Conservation (phyloP, 2,113 vertebrate species). For the Casuarius casuarius region DNA sequence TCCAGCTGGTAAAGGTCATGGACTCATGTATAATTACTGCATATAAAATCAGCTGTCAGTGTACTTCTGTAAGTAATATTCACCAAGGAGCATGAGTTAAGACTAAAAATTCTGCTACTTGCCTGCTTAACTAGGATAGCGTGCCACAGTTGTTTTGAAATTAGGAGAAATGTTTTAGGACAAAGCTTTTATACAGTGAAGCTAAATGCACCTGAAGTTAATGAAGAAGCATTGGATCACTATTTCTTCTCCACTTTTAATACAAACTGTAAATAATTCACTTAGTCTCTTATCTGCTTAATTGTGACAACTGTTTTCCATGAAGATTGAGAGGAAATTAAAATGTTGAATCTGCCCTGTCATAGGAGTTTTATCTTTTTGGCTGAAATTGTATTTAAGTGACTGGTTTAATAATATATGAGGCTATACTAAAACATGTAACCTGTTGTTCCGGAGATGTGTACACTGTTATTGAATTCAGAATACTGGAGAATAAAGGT, state of each 20-base stretch:
- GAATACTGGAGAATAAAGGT: not conserved
- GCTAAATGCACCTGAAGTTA: not conserved
- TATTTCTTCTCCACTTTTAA: not conserved
- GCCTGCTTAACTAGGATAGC: not conserved
- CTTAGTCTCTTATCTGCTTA: not conserved
- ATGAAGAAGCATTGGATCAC: not conserved
- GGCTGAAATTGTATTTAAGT: not conserved
- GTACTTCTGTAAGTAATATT: not conserved
- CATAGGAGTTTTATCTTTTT: not conserved
- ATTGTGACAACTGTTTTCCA: not conserved
- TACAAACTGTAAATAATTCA: not conserved
- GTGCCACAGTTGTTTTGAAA: not conserved
- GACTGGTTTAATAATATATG: not conserved
- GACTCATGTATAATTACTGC: not conserved
- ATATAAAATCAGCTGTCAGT: not conserved
- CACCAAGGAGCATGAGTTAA: not conserved
- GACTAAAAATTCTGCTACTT: not conserved
- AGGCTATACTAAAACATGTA: not conserved
- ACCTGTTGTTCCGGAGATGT: not conserved
- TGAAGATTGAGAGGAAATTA: not conserved
- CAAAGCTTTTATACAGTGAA: not conserved
- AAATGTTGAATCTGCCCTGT: not conserved
- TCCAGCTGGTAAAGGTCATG: not conserved
- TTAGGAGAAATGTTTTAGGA: not conserved
- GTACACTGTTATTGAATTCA: not conserved